Conservation (phyloP, 1,140 invertebrate genomes). For the Calosoma granatense region DNA sequence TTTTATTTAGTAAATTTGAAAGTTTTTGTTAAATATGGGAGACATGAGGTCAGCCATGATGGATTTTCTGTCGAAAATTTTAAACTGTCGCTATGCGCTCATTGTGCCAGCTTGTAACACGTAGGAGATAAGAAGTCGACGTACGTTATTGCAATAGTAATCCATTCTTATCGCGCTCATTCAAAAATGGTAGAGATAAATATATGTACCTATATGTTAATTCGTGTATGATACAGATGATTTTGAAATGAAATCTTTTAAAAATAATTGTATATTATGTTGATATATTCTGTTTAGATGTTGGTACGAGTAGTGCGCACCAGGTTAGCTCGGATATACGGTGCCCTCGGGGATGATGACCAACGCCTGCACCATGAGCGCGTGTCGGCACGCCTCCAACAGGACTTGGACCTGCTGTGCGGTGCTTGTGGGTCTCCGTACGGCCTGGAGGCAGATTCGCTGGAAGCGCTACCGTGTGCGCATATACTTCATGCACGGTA, state of each 20-base stretch:
- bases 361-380: conserved; percentile 62
- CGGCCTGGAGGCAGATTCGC: conserved; percentile 57
- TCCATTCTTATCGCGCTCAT: too few species aligned
- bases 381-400: conserved; percentile 55
- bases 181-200: too few species aligned
- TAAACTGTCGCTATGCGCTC: too few species aligned
- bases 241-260: neutral
- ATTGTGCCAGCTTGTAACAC: too few species aligned
- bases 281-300: conserved; percentile 42
- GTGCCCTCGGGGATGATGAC: conserved; percentile 67
- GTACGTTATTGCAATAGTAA: too few species aligned
- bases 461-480: conserved; percentile 71
- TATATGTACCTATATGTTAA: too few species aligned
- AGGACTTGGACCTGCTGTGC: conserved; percentile 63
- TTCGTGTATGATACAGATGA: too few species aligned
- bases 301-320: conserved; percentile 64
- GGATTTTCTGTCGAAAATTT: too few species aligned
- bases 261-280: neutral
- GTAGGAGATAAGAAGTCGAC: too few species aligned
- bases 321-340: conserved; percentile 66
- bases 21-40: too few species aligned
- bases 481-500: conserved; percentile 78
- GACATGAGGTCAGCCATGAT: too few species aligned
- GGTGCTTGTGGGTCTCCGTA: conserved; percentile 65
- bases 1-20: too few species aligned